Evolutionary conservation across 2,113 vertebrate genomes (phyloP).

Genomic region (Apus apus): DNA sequence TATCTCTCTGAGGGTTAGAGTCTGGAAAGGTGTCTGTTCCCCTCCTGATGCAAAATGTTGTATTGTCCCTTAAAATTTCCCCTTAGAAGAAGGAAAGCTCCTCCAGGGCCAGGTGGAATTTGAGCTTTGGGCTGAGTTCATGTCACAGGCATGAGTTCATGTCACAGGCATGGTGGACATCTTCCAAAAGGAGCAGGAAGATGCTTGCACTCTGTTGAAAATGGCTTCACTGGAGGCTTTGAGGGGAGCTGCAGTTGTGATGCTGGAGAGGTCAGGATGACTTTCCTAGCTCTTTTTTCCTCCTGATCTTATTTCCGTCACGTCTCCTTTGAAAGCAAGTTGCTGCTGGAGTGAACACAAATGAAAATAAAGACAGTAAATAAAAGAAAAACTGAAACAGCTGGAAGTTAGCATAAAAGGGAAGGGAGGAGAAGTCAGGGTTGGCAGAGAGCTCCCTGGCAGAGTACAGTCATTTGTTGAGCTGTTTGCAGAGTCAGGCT

Average conservation of each 20-base stretch:
- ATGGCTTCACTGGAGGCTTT: neutral
- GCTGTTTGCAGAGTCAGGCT: neutral
- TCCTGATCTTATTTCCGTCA: neutral
- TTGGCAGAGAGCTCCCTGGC: constrained; percentile 16
- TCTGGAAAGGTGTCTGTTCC: neutral
- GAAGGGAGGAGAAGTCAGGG: neutral
- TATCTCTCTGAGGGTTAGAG: neutral
- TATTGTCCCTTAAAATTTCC: neutral
- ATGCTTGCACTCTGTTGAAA: neutral
- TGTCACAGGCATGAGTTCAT: neutral
- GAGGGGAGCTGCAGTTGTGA: neutral
- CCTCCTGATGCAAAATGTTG: neutral
- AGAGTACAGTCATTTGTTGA: neutral
- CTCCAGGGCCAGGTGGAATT: neutral
- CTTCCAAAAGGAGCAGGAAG: neutral
- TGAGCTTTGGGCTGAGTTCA: neutral
- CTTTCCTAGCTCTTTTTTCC: neutral
- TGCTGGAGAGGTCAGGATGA: neutral
- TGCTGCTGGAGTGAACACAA: neutral
- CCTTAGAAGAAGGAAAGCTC: neutral
- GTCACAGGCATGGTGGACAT: neutral
- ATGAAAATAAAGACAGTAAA: constrained; percentile 23
- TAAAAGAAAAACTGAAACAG: constrained; percentile 18
- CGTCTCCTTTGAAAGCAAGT: neutral
- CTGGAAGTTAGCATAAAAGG: constrained; percentile 8